Conservation (phyloP, 35 echinoderm and acorn worm species). For the Diadema setosum region DNA sequence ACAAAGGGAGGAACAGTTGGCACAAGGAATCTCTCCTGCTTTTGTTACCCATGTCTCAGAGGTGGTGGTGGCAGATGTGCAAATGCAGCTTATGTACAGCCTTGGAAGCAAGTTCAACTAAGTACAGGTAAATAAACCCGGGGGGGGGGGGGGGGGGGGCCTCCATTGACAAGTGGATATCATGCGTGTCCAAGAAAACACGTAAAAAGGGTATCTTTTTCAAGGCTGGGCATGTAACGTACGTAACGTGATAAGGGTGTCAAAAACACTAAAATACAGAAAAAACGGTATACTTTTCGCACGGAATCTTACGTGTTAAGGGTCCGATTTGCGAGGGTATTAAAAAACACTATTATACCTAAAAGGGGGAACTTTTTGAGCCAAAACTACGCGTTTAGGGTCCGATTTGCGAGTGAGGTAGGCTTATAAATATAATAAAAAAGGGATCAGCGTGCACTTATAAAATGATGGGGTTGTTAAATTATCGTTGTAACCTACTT, state of each 20-base stretch:
- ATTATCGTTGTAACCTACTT: not conserved
- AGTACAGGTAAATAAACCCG: too few relatives aligned
- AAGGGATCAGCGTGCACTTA: not conserved
- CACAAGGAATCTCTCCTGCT: constrained; percentile 63
- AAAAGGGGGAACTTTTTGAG: not conserved
- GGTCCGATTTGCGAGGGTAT: not conserved
- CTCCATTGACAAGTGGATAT: not conserved
- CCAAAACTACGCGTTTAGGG: not conserved
- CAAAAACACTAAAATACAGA: not conserved
- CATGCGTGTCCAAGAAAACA: not conserved
- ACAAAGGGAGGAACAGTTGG: constrained; percentile 13
- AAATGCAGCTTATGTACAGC: not conserved
- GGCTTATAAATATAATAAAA: not conserved
- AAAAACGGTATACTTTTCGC: not conserved
- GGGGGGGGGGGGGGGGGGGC: not conserved
- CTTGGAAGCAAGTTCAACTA: constrained; percentile 18
- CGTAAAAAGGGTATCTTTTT: not conserved
- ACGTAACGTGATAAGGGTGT: not conserved
- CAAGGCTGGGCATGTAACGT: not conserved
- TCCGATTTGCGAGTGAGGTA: not conserved
- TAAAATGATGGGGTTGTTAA: too few relatives aligned
- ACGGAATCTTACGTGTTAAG: not conserved
- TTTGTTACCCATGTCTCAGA: constrained; percentile 41
- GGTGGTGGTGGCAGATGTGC: not conserved
- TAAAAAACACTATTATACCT: not conserved